phyloP scores from a whole-genome alignment of 2,113 vertebrate genomes.

The Conger conger region DNA sequence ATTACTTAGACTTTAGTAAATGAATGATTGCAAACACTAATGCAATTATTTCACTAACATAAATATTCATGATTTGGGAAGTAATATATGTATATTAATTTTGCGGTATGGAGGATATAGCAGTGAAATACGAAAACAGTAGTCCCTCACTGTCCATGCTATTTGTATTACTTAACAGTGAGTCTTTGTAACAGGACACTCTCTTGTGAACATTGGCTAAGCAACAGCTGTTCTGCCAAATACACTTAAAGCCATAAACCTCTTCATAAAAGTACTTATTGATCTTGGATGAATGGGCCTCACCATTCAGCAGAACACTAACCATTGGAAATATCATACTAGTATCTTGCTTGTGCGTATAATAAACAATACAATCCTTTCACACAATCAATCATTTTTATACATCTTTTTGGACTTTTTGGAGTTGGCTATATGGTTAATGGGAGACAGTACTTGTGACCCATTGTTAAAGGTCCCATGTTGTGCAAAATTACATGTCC shows the following conservation, averaged over 20 bases:
- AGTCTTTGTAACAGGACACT: neutral
- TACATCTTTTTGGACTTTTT: too few species aligned
- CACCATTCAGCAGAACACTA: neutral
- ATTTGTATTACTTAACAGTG: too few species aligned
- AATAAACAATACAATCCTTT: too few species aligned
- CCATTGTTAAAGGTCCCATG: too few species aligned
- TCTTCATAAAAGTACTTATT: neutral
- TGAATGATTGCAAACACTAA: slow-evolving; percentile 15
- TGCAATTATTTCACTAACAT: slow-evolving; percentile 9
- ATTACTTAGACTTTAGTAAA: slow-evolving; percentile 36
- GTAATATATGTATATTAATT: neutral
- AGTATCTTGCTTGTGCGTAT: too few species aligned
- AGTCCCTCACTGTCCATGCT: too few species aligned
- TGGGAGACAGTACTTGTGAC: too few species aligned
- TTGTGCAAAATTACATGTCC: too few species aligned
- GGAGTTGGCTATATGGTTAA: too few species aligned
- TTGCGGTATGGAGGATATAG: neutral
- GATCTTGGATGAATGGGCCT: neutral
- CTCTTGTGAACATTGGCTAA: too few species aligned
- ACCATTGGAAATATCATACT: neutral
- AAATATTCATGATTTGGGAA: neutral
- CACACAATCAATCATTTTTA: too few species aligned
- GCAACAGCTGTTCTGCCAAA: neutral
- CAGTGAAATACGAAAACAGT: neutral
- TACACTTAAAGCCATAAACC: neutral